These are phyloP conservation scores for Nymphalis c-album DNA, from an alignment of 2,888 invertebrate genomes.

Conservation along the genomic window DNA sequence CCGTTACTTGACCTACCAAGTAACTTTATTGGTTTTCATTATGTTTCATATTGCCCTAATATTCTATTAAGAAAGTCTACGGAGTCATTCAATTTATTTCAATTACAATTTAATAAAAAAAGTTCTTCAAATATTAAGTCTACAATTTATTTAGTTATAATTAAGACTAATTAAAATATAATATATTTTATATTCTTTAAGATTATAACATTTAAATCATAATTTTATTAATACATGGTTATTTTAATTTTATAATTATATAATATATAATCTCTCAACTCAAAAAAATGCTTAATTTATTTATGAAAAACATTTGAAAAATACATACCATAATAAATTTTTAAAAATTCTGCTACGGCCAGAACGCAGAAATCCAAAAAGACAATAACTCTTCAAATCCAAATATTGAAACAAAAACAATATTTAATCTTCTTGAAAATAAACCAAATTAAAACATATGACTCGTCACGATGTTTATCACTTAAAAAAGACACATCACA, in stretches of 20 bases:
- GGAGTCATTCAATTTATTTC: neutral
- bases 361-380: constrained; percentile 26
- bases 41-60: neutral
- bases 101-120: no score
- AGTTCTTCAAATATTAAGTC: neutral
- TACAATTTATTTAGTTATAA: no score
- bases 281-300: neutral
- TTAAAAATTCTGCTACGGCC: neutral
- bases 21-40: neutral
- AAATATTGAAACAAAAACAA: constrained; percentile 37
- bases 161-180: no score
- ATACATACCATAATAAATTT: constrained; percentile 46
- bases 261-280: no score
- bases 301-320: neutral
- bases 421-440: constrained; percentile 32
- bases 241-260: no score
- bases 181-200: no score
- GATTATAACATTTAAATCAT: no score
- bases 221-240: no score
- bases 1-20: no score
- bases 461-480: constrained; percentile 42
- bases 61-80: neutral
- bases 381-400: constrained; percentile 35
- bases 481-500: constrained; percentile 48
- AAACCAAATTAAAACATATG: constrained; percentile 32